Conservation (phyloP, 2,888 invertebrate genomes). For the Archips crataeganus region DNA sequence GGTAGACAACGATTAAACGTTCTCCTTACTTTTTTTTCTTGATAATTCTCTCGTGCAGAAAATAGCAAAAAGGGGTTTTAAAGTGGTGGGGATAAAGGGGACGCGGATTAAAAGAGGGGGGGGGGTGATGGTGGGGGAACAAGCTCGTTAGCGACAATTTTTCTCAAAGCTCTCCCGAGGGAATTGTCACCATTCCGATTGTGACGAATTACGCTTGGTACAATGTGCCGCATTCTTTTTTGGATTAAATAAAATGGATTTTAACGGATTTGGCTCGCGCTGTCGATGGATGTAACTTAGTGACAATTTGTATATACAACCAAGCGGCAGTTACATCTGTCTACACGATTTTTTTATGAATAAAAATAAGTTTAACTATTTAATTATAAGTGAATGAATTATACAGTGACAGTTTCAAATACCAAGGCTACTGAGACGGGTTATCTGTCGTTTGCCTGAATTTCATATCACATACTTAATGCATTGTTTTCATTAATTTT, state of each 20-base stretch:
- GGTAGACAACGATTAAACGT: constrained; percentile 69
- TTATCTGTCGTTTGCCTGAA: no score
- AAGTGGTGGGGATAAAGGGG: constrained; percentile 76
- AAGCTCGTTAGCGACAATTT: constrained; percentile 85
- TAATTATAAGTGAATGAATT: no score
- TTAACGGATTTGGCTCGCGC: constrained; percentile 2
- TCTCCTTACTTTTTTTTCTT: constrained; percentile 73
- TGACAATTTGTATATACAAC: background rate
- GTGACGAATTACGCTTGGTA: constrained; percentile 80
- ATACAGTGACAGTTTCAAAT: no score
- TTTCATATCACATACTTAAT: no score
- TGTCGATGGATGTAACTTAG: background rate
- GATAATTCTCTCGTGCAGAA: constrained; percentile 75
- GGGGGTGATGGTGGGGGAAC: constrained; percentile 50
- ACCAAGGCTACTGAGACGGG: no score
- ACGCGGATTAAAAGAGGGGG: constrained; percentile 74
- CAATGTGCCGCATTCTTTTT: constrained; percentile 66
- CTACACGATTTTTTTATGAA: background rate
- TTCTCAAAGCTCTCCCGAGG: constrained; percentile 81
- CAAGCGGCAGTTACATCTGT: background rate
- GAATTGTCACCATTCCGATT: constrained; percentile 83
- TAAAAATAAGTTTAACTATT: no score
- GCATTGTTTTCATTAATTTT: no score
- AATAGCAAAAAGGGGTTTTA: constrained; percentile 82
- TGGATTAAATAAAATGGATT: constrained; percentile 66